These are phyloP conservation scores for Melanotaenia pygmaea DNA, from an alignment of 2,797 vertebrate genomes.

Conservation along the genomic window DNA sequence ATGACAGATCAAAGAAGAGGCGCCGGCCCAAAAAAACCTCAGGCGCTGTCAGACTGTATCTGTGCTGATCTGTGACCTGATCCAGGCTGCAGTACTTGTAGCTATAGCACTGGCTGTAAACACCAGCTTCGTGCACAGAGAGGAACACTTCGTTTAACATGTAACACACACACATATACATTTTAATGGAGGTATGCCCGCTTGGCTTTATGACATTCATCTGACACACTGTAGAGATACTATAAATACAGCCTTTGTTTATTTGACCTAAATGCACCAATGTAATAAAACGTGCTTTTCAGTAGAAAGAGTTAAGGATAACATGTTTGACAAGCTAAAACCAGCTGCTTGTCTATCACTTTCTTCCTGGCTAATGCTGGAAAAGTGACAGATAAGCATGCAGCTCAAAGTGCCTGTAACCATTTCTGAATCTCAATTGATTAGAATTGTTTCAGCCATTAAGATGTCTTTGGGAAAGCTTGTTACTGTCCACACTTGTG, in stretches of 20 bases:
- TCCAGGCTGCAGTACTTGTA: slow-evolving; percentile 38
- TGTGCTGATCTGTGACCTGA: slow-evolving; percentile 41
- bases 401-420: slow-evolving; percentile 41
- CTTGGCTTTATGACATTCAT: slow-evolving; percentile 45
- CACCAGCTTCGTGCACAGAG: slow-evolving; percentile 1
- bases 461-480: slow-evolving; percentile 39
- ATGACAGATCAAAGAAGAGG: slow-evolving; percentile 71
- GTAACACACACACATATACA: slow-evolving; percentile 25
- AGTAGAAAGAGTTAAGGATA: slow-evolving; percentile 26
- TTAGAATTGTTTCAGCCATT: slow-evolving; percentile 50
- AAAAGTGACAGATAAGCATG: slow-evolving; percentile 62
- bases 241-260: slow-evolving; percentile 46
- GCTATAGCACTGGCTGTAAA: slow-evolving; percentile 2
- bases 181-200: slow-evolving; percentile 22
- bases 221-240: slow-evolving; percentile 20
- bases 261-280: slow-evolving; percentile 18
- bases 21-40: slow-evolving; percentile 29
- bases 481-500: slow-evolving; percentile 14
- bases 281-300: slow-evolving; percentile 3
- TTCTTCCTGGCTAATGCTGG: slow-evolving; percentile 34
- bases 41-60: slow-evolving; percentile 50
- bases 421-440: slow-evolving; percentile 30
- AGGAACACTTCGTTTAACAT: slow-evolving; percentile 21
- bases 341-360: slow-evolving; percentile 59
- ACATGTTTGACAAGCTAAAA: slow-evolving; percentile 54